Evolutionary conservation across 2,113 vertebrate genomes (phyloP), one percentile per base, ranked within the genome.

Genomic region (Clarias gariepinus): DNA sequence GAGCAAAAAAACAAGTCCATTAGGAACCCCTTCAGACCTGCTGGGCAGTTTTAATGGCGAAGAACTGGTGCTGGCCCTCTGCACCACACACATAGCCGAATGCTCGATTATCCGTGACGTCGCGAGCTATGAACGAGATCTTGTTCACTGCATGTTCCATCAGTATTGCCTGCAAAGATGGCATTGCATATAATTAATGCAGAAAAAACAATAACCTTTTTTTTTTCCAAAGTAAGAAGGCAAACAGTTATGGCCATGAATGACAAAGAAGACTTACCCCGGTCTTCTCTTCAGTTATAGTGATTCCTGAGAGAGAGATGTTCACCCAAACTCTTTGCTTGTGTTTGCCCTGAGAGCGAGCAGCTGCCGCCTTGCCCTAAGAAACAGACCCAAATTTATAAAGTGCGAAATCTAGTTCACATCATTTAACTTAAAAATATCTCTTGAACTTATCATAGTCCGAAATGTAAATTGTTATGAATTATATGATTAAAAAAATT

Each of bases 41-140:
- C 69, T 99, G 98, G 53, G 96, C 95, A 1, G 98, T 99, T 95
- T 99, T 99, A 90, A 99, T 97, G 85, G 98, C 98, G 87, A 99
- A 98, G 94, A 99, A 99, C 77, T 99, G 98, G 86, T 99, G 98
- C 87, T 99, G 98, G 41, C 98, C 98, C 91, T 99, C 97, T 81
- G 96, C 96, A 78, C 98, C 98, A 87, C 97, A 99, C 71, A 99
- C 95, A 0, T 99, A 99, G 61, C 98, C 98, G 86, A 99, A 99
- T 0, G 98, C 98, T 88, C 98, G 91, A 90, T 96, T 98, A 87
- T 99, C 98, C 2, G 98, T 99, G 82, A 99, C 97, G 79, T 99
- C 98, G 13, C 97, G 96, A 88, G 98, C 98, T 85, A 99, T 99
- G 93, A 99, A 99, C 87, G 98, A 99, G 92, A 99, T 97, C 92